Percentiles rank a stretch among this genome's conserved stretches.
Evolutionary conservation across 2,888 invertebrate species (phyloP).

Genomic region (Parasteatoda lunata): DNA sequence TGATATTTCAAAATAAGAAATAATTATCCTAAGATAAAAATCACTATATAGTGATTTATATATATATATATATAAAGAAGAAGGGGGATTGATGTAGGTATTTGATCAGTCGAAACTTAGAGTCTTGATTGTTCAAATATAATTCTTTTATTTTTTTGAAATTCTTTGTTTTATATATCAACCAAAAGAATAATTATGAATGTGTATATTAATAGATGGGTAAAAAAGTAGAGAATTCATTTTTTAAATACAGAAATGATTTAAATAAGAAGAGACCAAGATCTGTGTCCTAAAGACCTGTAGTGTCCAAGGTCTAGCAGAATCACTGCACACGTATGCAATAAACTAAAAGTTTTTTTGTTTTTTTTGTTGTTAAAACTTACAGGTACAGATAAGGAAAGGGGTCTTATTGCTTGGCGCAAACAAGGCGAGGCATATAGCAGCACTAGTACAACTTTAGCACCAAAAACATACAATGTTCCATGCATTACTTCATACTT

Average conservation of each 20-base stretch:
- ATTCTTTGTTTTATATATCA: not conserved
- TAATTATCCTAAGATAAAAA: no score
- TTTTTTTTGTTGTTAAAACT: not conserved
- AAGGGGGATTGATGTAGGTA: not conserved
- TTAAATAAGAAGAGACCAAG: no score
- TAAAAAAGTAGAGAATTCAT: no score
- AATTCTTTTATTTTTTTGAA: not conserved
- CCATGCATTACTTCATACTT: conserved; percentile 6
- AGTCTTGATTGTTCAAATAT: not conserved
- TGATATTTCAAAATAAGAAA: no score
- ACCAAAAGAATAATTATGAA: no score
- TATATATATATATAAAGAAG: not conserved
- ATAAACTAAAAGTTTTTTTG: not conserved
- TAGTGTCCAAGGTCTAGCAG: no score
- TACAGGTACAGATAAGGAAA: conserved; percentile 76
- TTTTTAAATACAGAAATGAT: no score
- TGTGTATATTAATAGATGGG: no score
- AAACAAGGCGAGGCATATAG: conserved; percentile 8
- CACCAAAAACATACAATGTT: conserved; percentile 23
- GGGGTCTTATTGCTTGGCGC: conserved; percentile 60
- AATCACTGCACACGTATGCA: not conserved
- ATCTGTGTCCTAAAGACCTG: no score
- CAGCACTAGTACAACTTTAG: not conserved
- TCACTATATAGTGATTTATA: not conserved
- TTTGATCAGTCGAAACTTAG: not conserved